Evolutionary conservation across 35 echinoderm and acorn worm species (phyloP), one percentile per base, ranked within the genome.

Genomic region (Stichopus chloronotus): DNA sequence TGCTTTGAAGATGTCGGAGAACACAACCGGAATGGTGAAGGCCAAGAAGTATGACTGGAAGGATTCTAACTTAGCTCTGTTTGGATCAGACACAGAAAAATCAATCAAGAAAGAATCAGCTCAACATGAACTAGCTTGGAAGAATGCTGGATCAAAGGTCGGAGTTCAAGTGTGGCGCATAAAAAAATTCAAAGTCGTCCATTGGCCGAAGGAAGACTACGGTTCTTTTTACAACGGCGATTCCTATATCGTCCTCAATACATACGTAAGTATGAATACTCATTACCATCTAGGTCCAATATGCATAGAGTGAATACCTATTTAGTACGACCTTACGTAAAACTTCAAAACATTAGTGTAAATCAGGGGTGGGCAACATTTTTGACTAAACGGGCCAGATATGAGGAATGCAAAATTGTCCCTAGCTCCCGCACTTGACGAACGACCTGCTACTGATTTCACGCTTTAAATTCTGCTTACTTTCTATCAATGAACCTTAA

Each of bases 221-320:
- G 96, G 96, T 11, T 90, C 74, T 11, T 98, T 98, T 78, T 98
- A 87, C 88, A 98, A 94, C 52, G 96, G 96, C 5, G 96, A 98
- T 63, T 98, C 96, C 10, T 98, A 98, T 76, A 98, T 98, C 43
- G 95, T 98, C 68, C 90, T 98, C 6, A 98, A 98, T 86, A 98
- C 96, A 56, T 98, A 98, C 59, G 96, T 98, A 85, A 98, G 94
- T 81, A 19, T 61, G 59, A 61, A 61, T 74, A 74, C 22, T 74
- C 14, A 74, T 19, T 74, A 3, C 30, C 30, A 43, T 43, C 30
- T 43, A 43, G 30, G 0, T 43, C 30, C 3, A 43, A 43, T 43
- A 43, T 43, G 3, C 30, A 43, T 43, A 3, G 30, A 43, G 30
- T 43, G 30, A 43, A 43, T 43, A 43, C 30, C 30, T 43, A 3